Conservation (phyloP, 2,113 vertebrate species). For the Eulemur rufifrons region DNA sequence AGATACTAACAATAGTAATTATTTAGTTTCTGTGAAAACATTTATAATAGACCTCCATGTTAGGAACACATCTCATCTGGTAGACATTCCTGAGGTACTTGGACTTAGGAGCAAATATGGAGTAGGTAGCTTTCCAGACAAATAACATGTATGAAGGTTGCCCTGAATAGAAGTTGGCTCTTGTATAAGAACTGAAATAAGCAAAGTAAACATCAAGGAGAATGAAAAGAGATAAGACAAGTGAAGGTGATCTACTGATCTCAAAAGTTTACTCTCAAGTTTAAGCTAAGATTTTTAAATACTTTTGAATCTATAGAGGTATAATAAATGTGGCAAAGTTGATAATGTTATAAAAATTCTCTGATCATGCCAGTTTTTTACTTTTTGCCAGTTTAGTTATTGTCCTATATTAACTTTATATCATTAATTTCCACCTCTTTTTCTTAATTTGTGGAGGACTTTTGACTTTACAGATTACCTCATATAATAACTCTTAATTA, state of each 20-base stretch:
- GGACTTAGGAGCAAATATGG: background rate
- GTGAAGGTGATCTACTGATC: background rate
- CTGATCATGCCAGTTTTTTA: background rate
- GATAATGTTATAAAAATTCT: background rate
- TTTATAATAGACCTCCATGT: background rate
- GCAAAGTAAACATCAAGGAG: background rate
- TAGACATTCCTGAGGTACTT: background rate
- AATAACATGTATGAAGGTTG: background rate
- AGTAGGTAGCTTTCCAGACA: background rate
- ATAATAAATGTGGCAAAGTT: background rate
- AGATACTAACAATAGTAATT: background rate
- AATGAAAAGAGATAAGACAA: background rate
- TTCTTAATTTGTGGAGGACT: background rate
- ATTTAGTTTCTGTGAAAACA: background rate
- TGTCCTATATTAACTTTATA: background rate
- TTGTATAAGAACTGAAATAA: background rate
- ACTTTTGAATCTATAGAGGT: background rate
- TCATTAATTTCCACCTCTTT: slow-evolving; percentile 3
- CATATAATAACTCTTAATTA: slow-evolving; percentile 4
- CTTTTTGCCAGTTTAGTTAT: background rate
- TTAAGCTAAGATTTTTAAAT: background rate
- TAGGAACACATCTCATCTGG: background rate
- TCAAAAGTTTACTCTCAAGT: background rate
- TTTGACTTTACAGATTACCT: background rate
- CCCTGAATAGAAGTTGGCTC: background rate